These are phyloP conservation scores for Alloplasta piceator DNA, from an alignment of 2,888 invertebrate species.

Conservation along the genomic window DNA sequence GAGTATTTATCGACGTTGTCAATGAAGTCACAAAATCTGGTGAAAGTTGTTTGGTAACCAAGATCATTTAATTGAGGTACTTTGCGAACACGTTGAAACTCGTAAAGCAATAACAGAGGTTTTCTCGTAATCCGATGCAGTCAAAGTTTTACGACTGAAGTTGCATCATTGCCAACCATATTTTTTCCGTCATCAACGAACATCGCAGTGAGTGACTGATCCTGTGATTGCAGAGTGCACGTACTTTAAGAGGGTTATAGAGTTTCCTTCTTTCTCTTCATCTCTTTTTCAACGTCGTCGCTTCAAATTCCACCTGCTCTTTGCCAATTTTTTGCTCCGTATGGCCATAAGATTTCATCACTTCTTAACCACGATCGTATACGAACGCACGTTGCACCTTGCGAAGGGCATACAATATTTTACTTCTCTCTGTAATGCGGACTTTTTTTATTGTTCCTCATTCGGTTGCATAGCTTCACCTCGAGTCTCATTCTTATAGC, in stretches of 20 bases:
- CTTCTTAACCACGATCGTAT: conserved; percentile 10
- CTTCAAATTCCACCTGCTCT: not conserved
- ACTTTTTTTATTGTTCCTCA: conserved; percentile 13
- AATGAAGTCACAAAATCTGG: too few species aligned
- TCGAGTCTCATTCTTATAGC: conserved; percentile 34
- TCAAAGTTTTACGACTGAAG: too few species aligned
- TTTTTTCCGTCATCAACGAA: not conserved
- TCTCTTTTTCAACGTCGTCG: not conserved
- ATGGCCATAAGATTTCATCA: conserved; percentile 12
- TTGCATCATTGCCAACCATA: too few species aligned
- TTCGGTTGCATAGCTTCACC: conserved; percentile 12
- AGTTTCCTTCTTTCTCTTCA: conserved; percentile 24
- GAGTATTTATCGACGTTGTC: too few species aligned
- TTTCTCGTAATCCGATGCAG: too few species aligned
- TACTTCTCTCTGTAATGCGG: not conserved
- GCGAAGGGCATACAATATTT: not conserved
- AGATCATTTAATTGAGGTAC: too few species aligned
- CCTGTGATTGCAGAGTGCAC: conserved; percentile 9
- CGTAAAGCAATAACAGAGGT: too few species aligned
- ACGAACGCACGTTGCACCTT: not conserved
- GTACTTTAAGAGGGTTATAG: conserved; percentile 26
- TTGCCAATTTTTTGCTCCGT: conserved; percentile 14
- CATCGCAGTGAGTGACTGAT: not conserved
- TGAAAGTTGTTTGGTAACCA: too few species aligned
- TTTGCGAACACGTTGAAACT: too few species aligned